Percentiles rank a stretch among this genome's conserved stretches.
Conservation (phyloP, 1,140 invertebrate species). For the Caenorhabditis tropicalis region DNA sequence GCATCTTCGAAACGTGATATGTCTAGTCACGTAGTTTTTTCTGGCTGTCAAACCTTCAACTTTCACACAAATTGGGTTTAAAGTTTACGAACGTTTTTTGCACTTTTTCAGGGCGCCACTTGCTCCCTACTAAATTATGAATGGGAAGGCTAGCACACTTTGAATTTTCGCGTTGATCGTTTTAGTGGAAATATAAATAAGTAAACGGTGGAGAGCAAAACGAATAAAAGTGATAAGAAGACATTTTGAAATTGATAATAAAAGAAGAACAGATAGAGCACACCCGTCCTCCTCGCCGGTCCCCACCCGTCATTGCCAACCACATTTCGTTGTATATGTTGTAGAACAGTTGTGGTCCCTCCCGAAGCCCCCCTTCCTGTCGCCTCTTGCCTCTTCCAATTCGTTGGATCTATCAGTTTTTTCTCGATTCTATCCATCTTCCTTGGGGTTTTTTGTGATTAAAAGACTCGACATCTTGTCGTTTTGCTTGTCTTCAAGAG, state of each 20-base stretch:
- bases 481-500: slow-evolving; percentile 40
- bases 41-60: background rate
- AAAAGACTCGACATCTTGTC: slow-evolving; percentile 31
- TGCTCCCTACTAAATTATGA: background rate
- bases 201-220: background rate
- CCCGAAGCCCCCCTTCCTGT: background rate
- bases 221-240: background rate
- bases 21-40: slow-evolving; percentile 38
- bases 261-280: slow-evolving; percentile 29
- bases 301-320: slow-evolving; percentile 16
- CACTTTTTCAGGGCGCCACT: background rate
- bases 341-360: slow-evolving; percentile 44
- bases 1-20: slow-evolving; percentile 7
- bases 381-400: background rate
- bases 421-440: slow-evolving; percentile 26
- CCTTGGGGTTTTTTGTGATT: slow-evolving; percentile 39
- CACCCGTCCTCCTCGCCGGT: background rate
- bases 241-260: slow-evolving; percentile 20
- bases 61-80: background rate
- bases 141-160: background rate
- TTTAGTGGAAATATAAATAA: background rate
- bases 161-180: background rate
- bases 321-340: slow-evolving; percentile 36
- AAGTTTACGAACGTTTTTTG: background rate
- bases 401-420: slow-evolving; percentile 25